Evolutionary conservation across 1,140 invertebrate species (phyloP).

Genomic region (Pachyrhynchus sulphureomaculatus): DNA sequence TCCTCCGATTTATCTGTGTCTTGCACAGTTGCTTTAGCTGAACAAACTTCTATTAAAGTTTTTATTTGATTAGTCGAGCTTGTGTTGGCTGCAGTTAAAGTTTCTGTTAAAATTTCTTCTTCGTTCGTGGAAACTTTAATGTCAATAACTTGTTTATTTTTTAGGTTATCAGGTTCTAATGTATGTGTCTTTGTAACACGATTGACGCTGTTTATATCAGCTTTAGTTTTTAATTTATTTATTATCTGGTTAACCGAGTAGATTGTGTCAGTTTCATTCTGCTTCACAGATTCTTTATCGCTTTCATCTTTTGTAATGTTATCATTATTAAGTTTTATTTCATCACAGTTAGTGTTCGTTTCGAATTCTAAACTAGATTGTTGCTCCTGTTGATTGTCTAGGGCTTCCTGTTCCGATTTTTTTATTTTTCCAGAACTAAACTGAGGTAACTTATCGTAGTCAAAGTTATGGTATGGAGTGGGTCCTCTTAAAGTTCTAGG

Average conservation of each 20-base stretch:
- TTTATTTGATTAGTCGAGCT: constrained; percentile 32
- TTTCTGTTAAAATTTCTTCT: not conserved
- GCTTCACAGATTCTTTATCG: not conserved
- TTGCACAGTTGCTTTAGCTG: not conserved
- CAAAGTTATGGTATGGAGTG: constrained; percentile 37
- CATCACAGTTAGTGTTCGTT: constrained; percentile 45
- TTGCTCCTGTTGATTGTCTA: constrained; percentile 13
- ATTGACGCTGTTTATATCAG: not conserved
- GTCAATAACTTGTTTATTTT: not conserved
- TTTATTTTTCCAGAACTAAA: constrained; percentile 8
- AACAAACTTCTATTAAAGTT: constrained; percentile 40
- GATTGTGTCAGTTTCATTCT: not conserved
- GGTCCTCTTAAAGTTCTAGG: constrained; percentile 45
- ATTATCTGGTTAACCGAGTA: not conserved
- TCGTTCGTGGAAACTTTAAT: not conserved
- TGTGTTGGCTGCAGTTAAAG: not conserved
- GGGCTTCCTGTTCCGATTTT: constrained; percentile 3
- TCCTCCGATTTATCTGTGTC: constrained; percentile 28
- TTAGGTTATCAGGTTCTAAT: not conserved
- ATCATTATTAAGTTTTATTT: constrained; percentile 44
- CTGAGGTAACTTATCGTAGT: constrained; percentile 20
- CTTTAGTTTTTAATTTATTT: not conserved
- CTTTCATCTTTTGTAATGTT: constrained; percentile 31
- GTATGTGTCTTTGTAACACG: not conserved
- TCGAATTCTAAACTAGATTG: constrained; percentile 37